Evolutionary conservation across 1,140 invertebrate genomes (phyloP).

Genomic region (Lepidurus packardi): DNA sequence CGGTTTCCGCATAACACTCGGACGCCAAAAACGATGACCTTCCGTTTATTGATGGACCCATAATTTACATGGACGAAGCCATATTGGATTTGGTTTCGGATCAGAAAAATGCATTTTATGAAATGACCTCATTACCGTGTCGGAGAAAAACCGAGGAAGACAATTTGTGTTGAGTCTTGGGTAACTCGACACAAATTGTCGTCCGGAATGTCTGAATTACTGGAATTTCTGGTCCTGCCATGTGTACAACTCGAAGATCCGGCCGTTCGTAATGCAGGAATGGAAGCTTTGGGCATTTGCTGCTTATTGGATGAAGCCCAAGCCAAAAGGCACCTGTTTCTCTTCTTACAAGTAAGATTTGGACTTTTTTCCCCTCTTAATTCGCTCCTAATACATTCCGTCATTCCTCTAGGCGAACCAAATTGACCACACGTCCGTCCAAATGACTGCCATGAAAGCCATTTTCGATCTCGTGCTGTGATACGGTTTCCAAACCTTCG

Average conservation of each 20-base stretch:
- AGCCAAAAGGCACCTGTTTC: conserved; percentile 27
- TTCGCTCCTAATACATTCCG: neutral
- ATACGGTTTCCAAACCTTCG: conserved; percentile 24
- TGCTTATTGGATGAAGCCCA: conserved; percentile 10
- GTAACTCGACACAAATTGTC: conserved; percentile 18
- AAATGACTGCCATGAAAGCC: conserved; percentile 26
- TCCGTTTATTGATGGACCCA: too few species aligned
- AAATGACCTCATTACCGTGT: too few species aligned
- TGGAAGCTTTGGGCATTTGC: conserved; percentile 29
- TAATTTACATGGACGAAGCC: too few species aligned
- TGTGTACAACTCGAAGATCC: conserved; percentile 30
- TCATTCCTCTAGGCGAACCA: neutral
- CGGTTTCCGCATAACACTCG: too few species aligned
- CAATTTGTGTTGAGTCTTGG: too few species aligned
- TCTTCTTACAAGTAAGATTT: conserved; percentile 23
- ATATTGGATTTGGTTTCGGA: too few species aligned
- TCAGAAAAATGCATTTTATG: too few species aligned
- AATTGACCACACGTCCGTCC: conserved; percentile 13
- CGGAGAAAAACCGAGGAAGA: too few species aligned
- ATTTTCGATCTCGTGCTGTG: conserved; percentile 28
- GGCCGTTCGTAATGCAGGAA: conserved; percentile 24
- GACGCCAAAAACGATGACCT: too few species aligned
- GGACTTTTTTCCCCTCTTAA: neutral
- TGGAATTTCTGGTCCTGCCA: conserved; percentile 26
- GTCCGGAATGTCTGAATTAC: neutral